These are phyloP conservation scores for Dicycla oo DNA, from an alignment of 2,888 invertebrate genomes.

Conservation along the genomic window DNA sequence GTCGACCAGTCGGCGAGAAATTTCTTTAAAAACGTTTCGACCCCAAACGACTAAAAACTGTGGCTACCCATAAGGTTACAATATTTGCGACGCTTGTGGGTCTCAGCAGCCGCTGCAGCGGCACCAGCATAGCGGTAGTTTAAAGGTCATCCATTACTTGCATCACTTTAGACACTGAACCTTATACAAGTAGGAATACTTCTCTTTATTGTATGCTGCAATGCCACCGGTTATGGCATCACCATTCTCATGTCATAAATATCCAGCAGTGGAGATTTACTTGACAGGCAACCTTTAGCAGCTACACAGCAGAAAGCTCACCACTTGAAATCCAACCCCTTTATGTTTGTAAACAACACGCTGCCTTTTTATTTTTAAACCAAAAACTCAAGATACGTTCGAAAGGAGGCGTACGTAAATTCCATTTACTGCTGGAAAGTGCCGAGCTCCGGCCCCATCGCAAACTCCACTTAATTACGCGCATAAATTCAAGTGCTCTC, in stretches of 20 bases:
- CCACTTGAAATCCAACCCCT: conserved; percentile 30
- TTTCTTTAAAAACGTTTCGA: too few species aligned
- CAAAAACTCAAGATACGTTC: conserved; percentile 79
- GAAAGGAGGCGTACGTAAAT: conserved; percentile 89
- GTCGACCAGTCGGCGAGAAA: too few species aligned
- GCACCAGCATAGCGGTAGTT: background rate
- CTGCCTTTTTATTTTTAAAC: conserved; percentile 68
- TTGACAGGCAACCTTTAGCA: too few species aligned
- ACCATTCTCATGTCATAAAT: background rate
- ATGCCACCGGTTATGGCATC: background rate
- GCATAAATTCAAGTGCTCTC: conserved; percentile 89
- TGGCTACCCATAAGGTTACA: too few species aligned
- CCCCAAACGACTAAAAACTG: too few species aligned
- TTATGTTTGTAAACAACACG: conserved; percentile 50
- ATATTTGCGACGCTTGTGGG: too few species aligned
- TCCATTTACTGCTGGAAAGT: conserved; percentile 89
- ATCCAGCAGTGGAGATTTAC: background rate
- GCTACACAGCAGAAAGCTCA: conserved; percentile 15
- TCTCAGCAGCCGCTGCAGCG: too few species aligned
- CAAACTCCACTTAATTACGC: conserved; percentile 90
- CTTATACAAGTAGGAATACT: background rate
- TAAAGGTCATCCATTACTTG: background rate
- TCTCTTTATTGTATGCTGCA: background rate
- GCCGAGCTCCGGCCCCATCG: conserved; percentile 85
- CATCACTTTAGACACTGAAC: background rate